Evolutionary conservation across 2,113 vertebrate genomes (phyloP), one percentile per base, ranked within the genome.

Genomic region (Ochotona curzoniae): DNA sequence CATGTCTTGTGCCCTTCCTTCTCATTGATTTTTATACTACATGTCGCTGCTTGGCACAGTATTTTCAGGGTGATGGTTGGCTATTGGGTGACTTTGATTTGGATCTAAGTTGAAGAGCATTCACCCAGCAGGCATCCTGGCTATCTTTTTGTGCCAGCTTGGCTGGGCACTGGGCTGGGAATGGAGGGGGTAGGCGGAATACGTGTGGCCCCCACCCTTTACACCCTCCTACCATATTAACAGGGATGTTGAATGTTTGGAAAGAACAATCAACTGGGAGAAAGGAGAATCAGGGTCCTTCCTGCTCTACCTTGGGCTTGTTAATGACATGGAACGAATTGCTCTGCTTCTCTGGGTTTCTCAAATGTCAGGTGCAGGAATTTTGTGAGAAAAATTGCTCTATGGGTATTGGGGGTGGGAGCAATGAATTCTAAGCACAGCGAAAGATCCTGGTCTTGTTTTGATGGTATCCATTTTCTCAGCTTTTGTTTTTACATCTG

Each of bases 331-430:
- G 26, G 81, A 38, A 78, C 64, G 38, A 13, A 69, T 71, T 51
- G 57, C 76, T 82, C 61, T 30, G 47, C 85, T 89, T 71, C 61
- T 89, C 78, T 93, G 51, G 57, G n/a, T 85, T 15, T 79, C 67
- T 84, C 57, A 67, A 23, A 75, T 69, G 75, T 12, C 15, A 15
- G 23, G 14, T 71, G 8, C 90, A 38, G 49, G 75, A 83, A 83
- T 60, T 85, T 54, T 49, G 51, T 54, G 57, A 88, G 86, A 74
- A 93, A 79, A 51, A 81, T 8, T 1, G 25, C 38, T 78, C 0
- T 60, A 80, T 21, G 1, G 73, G 64, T 44, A 4, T 44, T 44
- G 38, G 38, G 38, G 38, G 38, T 44, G 6, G 38, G 38, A 44
- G 38, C 38, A 44, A 6, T 44, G 6, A 44, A 44, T 76, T 82